Base-by-base conservation (phyloP, 35 echinoderm and acorn worm species). In the Hemicentrotus pulcherrimus region DNA sequence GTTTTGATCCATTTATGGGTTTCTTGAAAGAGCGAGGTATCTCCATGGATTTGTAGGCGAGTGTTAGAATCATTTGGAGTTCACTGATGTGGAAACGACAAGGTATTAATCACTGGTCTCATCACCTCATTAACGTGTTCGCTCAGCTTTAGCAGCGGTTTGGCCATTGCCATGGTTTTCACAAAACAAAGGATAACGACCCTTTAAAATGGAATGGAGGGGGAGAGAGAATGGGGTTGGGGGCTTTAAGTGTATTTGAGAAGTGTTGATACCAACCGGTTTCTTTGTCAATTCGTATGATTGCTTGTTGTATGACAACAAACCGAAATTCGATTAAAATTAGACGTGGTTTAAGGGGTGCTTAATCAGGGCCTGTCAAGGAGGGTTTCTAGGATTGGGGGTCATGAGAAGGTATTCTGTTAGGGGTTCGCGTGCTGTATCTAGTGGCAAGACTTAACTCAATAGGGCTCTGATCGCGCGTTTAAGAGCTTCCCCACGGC, bases 381-480 rank as follows among this genome's bases (percentile, higher is more conserved):
- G 32, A 16, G 88, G 14, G 87, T 32, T 89, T 89, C n/a, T 0
- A 16, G 46, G 88, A 90, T 33, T 45, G 88, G 46, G 45, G 88
- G 46, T 45, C 46, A 30, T 15, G 33, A 31, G 86, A 41, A 90
- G 88, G 88, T 90, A 33, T 90, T 90, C 32, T 31, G 8, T 90
- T 90, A 19, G 88, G 65, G 32, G 88, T 48, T 93, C 91, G 48
- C 91, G 91, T 93, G 91, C 91, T 48, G 46, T 93, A 93, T 31
- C 91, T 48, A 93, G 46, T 58, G 48, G 46, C 46, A 58, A 32
- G 91, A 93, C 48, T 93, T 93, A 93, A 93, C 32, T 31, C 46
- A 93, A 93, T 93, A 93, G 91, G 12, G 16, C 46, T 31, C 46
- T 93, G 91, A 93, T 93, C 91, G 91, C 91, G 19, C 91, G 91